Base-by-base conservation (phyloP, 2,113 vertebrate species). In the Drymodes brunneopygia region DNA sequence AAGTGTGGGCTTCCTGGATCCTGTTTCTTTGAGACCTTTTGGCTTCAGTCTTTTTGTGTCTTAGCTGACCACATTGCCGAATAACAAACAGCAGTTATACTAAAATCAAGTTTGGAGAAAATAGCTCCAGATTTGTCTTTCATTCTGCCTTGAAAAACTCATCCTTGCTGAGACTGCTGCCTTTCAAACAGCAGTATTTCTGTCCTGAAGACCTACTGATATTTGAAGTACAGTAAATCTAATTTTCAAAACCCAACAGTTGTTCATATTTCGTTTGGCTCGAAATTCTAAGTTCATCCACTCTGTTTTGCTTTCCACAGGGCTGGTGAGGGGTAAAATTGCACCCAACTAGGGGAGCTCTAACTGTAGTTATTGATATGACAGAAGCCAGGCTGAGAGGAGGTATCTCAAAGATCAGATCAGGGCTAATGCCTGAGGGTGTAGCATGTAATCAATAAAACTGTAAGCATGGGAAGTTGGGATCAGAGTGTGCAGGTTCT, bases 51-150 rank as follows among this genome's bases (percentile, higher is more conserved):
- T 69, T 23, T 72, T 81, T 82, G 29, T 69, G 10, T 60, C 51
- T 94, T 81, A 84, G 80, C 69, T 92, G 87, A 66, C 62, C 70
- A 82, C 15, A 9, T 53, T 80, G 62, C 33, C 53, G 90, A 87
- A 82, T 87, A 89, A 75, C 40, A 79, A 86, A 87, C n/a, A 77
- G 19, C 62, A 77, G 82, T 94, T 91, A 72, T 19, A 56, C 67
- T 88, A 71, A 88, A 88, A 92, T 93, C 22, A 58, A 60, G 40
- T 77, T 83, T 91, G 66, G 58, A 80, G 51, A 23, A 35, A 27
- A 54, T 35, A 95, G 47, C 75, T 90, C 36, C 31, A 74, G 81
- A 92, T 92, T 45, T 40, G 31, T 54, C 47, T 90, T 87, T 84
- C 54, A 45, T 82, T 92, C 35, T 74, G 54, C 14, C 51, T 93